phyloP scores from a whole-genome alignment of 2,797 vertebrate species.

The Aplochiton taeniatus region DNA sequence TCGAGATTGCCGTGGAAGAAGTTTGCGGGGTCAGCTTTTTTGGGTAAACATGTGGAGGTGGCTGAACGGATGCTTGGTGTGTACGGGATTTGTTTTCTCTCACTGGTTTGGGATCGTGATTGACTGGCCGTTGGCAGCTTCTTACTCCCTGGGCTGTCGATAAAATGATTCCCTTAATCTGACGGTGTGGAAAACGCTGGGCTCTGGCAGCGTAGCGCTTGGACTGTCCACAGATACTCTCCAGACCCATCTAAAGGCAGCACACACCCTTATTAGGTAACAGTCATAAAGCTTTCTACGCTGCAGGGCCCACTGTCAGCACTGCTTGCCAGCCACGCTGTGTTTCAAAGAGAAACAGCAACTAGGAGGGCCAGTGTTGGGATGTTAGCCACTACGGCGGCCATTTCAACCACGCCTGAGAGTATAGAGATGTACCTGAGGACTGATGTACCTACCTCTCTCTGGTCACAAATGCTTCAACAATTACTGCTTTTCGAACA shows the following conservation, averaged over 20 bases:
- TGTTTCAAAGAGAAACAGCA: conserved; percentile 29
- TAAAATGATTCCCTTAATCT: neutral
- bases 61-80: neutral
- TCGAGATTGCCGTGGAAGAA: conserved; percentile 15
- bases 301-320: conserved; percentile 19
- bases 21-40: conserved; percentile 1
- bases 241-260: conserved; percentile 17
- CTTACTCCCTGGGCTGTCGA: neutral
- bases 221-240: conserved; percentile 18
- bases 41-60: neutral
- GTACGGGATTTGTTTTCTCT: neutral
- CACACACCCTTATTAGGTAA: conserved; percentile 30
- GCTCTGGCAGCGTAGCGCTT: conserved; percentile 3
- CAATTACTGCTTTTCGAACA: too few relatives aligned
- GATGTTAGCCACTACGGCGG: conserved; percentile 17
- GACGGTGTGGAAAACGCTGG: neutral
- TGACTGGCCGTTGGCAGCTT: neutral
- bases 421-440: neutral
- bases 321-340: conserved; percentile 18
- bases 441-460: too few relatives aligned
- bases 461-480: too few relatives aligned
- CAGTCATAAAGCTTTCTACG: conserved; percentile 32
- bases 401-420: conserved; percentile 12
- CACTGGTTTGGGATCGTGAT: neutral
- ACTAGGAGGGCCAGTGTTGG: conserved; percentile 20